Conservation (phyloP, 2,888 invertebrate genomes). For the Leptodirus hochenwartii region DNA sequence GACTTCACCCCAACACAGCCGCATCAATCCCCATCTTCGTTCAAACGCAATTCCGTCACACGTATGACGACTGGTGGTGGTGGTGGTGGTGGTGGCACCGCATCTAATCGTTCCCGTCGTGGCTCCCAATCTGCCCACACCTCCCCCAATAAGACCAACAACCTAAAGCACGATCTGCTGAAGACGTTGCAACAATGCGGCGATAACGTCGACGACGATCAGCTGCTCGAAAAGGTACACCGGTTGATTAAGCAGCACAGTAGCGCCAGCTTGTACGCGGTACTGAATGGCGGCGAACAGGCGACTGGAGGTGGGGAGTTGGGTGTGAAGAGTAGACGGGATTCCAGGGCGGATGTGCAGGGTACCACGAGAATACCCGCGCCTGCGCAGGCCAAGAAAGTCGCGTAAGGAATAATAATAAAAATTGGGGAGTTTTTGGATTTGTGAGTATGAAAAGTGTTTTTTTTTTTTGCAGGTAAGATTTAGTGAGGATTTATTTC, state of each 20-base stretch:
- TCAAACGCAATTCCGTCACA: conserved; percentile 22
- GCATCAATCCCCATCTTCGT: conserved; percentile 14
- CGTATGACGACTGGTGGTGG: conserved; percentile 21
- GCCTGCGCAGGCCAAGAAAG: too few species aligned
- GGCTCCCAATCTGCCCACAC: conserved; percentile 36
- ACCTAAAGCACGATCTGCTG: too few species aligned
- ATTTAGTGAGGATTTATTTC: too few species aligned
- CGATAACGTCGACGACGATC: conserved; percentile 51
- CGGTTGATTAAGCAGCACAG: conserved; percentile 43
- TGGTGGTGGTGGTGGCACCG: conserved; percentile 23
- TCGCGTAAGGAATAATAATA: too few species aligned
- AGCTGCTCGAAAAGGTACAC: conserved; percentile 57
- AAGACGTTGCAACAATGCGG: too few species aligned
- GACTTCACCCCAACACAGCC: conserved; percentile 24
- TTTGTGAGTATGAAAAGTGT: too few species aligned
- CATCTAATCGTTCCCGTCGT: too few species aligned
- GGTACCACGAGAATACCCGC: conserved; percentile 35
- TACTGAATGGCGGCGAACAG: conserved; percentile 20
- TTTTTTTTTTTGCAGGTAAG: too few species aligned
- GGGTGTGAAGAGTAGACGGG: conserved; percentile 29
- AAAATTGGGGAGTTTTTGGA: too few species aligned
- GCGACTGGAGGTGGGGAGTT: conserved; percentile 17
- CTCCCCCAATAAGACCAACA: conserved; percentile 42
- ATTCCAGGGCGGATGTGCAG: conserved; percentile 29
- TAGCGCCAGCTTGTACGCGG: conserved; percentile 42